Conservation (phyloP, 2,113 vertebrate genomes). For the Tragulus kanchil region DNA sequence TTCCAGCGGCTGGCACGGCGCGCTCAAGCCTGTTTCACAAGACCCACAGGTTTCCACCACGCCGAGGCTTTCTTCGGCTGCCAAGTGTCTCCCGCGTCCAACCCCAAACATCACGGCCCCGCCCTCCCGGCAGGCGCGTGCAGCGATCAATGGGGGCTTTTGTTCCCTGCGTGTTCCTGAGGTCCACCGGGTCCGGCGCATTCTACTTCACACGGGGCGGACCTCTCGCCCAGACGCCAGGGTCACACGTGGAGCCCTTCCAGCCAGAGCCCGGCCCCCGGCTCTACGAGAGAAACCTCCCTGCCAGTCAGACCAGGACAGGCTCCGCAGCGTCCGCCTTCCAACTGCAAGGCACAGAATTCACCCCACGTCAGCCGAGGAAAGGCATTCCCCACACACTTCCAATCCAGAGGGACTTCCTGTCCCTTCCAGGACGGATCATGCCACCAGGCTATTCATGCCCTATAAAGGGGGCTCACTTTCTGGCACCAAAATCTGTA, state of each 20-base stretch:
- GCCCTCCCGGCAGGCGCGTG: constrained; percentile 2
- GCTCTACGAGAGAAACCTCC: neutral
- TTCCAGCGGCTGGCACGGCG: neutral
- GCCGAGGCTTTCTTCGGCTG: neutral
- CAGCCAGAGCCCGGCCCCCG: neutral
- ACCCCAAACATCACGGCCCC: neutral
- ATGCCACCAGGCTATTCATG: neutral
- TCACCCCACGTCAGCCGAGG: neutral
- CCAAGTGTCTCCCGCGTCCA: constrained; percentile 21
- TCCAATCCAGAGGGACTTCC: neutral
- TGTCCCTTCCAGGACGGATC: neutral
- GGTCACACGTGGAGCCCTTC: neutral
- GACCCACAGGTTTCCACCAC: neutral
- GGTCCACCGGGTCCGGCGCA: neutral
- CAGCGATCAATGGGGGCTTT: neutral
- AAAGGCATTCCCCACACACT: neutral
- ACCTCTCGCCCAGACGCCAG: neutral
- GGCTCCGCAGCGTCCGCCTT: neutral
- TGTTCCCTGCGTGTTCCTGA: neutral
- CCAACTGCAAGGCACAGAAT: neutral
- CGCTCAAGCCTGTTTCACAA: constrained; percentile 52
- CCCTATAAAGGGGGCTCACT: neutral
- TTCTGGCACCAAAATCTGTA: neutral
- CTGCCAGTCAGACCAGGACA: neutral
- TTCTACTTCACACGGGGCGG: neutral